Evolutionary conservation across 2,113 vertebrate species (phyloP).

Genomic region (Hippocampus comes): DNA sequence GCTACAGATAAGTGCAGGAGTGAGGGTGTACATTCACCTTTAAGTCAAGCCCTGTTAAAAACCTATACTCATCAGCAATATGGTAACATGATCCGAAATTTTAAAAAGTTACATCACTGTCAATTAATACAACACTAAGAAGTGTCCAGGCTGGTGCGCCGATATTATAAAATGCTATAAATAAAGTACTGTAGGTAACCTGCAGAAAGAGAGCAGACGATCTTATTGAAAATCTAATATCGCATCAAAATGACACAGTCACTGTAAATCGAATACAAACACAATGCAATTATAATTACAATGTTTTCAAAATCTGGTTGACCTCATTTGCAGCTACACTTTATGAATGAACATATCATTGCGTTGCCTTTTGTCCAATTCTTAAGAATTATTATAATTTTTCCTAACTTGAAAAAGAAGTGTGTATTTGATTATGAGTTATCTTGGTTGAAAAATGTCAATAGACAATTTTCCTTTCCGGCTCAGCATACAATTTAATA

Average conservation of each 20-base stretch:
- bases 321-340: neutral
- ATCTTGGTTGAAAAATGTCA: too few relatives aligned
- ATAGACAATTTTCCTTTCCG: too few relatives aligned
- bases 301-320: neutral
- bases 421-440: too few relatives aligned
- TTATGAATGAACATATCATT: neutral
- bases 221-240: too few relatives aligned
- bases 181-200: too few relatives aligned
- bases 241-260: too few relatives aligned
- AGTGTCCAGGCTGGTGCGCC: neutral
- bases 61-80: neutral
- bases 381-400: neutral
- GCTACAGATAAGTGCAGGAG: neutral
- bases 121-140: too few relatives aligned
- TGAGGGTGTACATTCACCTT: neutral
- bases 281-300: neutral
- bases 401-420: neutral
- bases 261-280: too few relatives aligned
- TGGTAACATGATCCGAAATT: neutral
- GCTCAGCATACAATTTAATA: too few relatives aligned
- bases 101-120: too few relatives aligned
- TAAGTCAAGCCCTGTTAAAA: neutral
- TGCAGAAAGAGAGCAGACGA: too few relatives aligned
- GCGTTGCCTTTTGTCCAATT: neutral
- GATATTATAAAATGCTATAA: neutral